A percentile compares a stretch with the other conserved stretches of the same genome.
Evolutionary conservation across 2,797 vertebrate species (phyloP).

Genomic region (Chelidonichthys spinosus): DNA sequence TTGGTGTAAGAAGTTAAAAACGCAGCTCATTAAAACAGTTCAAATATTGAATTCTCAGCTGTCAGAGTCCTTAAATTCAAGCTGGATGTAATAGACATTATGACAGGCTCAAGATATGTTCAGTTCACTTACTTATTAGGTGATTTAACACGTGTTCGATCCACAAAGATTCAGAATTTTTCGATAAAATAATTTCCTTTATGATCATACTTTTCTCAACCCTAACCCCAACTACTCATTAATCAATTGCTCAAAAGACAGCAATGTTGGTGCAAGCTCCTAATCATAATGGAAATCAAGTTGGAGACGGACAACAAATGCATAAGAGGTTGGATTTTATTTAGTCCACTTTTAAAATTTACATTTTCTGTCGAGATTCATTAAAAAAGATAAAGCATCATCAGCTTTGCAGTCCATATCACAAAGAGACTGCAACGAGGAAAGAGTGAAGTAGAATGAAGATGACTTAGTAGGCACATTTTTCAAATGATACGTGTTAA

Average conservation of each 20-base stretch:
- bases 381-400: constrained; percentile 86
- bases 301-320: constrained; percentile 31
- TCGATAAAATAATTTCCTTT: no score
- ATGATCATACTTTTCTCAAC: no score
- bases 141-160: no score
- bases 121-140: neutral
- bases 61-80: neutral
- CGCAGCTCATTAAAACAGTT: no score
- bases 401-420: constrained; percentile 75
- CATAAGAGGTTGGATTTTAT: constrained; percentile 81
- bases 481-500: constrained; percentile 79
- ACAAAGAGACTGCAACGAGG: constrained; percentile 72
- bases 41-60: neutral
- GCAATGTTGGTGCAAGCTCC: neutral
- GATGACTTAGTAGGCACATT: constrained; percentile 80
- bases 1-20: neutral
- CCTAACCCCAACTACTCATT: no score
- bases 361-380: constrained; percentile 84
- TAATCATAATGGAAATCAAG: neutral
- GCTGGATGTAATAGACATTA: neutral
- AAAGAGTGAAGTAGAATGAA: constrained; percentile 73
- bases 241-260: no score
- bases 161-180: neutral
- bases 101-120: neutral
- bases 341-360: constrained; percentile 86